phyloP scores from a whole-genome alignment of 35 echinoderm and acorn worm species.

The Amphiura filiformis region DNA sequence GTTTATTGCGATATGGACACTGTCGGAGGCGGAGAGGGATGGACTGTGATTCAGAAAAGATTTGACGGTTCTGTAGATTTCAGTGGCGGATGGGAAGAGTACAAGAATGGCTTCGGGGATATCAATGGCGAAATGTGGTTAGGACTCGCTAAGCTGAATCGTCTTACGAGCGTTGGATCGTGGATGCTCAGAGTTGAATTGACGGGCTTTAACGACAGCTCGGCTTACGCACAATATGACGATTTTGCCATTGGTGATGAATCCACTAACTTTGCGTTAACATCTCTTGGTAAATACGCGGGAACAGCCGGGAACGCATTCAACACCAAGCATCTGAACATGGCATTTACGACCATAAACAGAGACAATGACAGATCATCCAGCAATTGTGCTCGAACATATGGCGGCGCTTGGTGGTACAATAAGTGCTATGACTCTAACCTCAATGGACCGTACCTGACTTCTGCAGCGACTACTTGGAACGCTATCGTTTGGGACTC shows the following conservation, averaged over 20 bases:
- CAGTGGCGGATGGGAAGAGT: neutral
- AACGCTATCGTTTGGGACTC: neutral
- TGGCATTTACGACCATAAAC: neutral
- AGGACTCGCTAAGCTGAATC: neutral
- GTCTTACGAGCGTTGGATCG: neutral
- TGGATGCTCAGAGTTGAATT: slow-evolving; percentile 13
- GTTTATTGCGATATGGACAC: slow-evolving; percentile 5
- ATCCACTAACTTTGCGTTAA: neutral
- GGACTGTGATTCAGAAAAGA: slow-evolving; percentile 8
- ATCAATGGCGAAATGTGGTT: neutral
- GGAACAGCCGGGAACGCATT: neutral
- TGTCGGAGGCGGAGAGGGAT: neutral
- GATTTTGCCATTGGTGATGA: neutral
- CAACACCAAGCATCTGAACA: neutral
- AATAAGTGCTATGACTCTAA: neutral
- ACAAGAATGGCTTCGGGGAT: neutral
- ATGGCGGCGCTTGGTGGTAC: neutral
- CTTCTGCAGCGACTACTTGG: neutral
- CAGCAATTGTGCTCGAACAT: too few relatives aligned
- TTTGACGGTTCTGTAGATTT: slow-evolving; percentile 7
- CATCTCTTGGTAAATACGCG: neutral
- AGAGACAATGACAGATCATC: neutral
- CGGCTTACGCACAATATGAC: slow-evolving; percentile 1
- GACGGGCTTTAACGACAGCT: neutral
- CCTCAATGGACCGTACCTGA: neutral